Evolutionary conservation across 2,797 vertebrate genomes (phyloP).

Genomic region (Peromyscus melanophrys): DNA sequence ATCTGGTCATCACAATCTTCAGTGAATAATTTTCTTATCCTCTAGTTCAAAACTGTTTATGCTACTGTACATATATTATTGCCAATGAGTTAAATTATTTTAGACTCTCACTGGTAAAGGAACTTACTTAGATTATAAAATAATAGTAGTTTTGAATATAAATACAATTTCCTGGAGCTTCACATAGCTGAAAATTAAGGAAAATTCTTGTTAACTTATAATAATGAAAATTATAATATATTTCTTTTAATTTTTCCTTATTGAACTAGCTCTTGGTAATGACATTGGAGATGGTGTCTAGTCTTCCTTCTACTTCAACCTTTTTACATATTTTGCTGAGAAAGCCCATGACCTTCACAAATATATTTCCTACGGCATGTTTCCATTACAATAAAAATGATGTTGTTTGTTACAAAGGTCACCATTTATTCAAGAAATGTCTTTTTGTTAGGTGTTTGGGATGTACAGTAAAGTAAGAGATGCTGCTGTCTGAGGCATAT

Average conservation of each 20-base stretch:
- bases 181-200: neutral
- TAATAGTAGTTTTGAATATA: neutral
- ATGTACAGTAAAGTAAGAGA: neutral
- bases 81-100: neutral
- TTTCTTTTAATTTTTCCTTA: neutral
- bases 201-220: neutral
- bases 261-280: neutral
- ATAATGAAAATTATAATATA: conserved; percentile 7
- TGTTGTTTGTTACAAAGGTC: neutral
- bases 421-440: conserved; percentile 20
- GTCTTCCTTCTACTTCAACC: neutral
- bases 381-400: neutral
- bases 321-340: neutral
- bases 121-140: neutral
- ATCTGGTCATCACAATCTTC: neutral
- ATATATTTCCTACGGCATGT: neutral
- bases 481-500: neutral
- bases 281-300: neutral
- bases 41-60: neutral
- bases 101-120: neutral
- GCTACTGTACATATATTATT: neutral
- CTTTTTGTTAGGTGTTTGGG: neutral
- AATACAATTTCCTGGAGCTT: neutral
- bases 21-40: neutral
- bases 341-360: neutral